Base-by-base conservation (phyloP, 2,797 vertebrate genomes). In the Sebastes kiyomatsui region DNA sequence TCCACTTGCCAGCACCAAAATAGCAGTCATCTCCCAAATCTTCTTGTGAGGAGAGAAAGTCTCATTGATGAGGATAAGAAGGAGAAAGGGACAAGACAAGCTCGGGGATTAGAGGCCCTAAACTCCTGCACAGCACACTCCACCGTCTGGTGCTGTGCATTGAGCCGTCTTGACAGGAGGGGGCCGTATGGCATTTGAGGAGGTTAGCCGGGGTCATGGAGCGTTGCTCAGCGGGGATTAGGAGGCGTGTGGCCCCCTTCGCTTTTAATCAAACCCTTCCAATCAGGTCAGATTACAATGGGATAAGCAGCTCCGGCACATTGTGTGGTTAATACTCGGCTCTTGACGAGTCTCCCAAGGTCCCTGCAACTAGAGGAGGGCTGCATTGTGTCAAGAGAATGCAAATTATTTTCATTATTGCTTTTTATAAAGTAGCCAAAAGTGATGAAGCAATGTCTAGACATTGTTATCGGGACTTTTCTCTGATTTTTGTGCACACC, bases 231-330 rank as follows among this genome's bases (percentile, higher is more conserved):
- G 85, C 81, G 7, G 88, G 93, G 93, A 91, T 94, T 94, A 94
- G 90, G 75, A 90, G 88, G 90, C 85, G 92, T 82, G 89, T 93
- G 93, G 86, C 93, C 92, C 88, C 92, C 89, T 94, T 95, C 90
- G 65, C 87, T 94, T 94, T 94, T 95, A 95, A 95, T 95, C 92
- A 94, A 94, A 95, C 90, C 88, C 89, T 90, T 90, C 93, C 92
- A 95, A 94, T 95, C 92, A 95, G 90, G 92, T 89, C 94, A 94
- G 92, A 95, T 94, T 93, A 94, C 93, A 93, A 93, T 89, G 82
- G 89, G 90, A 90, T 90, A 91, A 93, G 86, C 88, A 87, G 92
- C 81, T 84, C 89, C 87, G 38, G 85, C 86, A 83, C 83, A 90
- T 88, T 93, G 87, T 93, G 87, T 77, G 87, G 84, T 89, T 91